phyloP scores from a whole-genome alignment of 2,113 vertebrate species.

The Phalacrocorax aristotelis region DNA sequence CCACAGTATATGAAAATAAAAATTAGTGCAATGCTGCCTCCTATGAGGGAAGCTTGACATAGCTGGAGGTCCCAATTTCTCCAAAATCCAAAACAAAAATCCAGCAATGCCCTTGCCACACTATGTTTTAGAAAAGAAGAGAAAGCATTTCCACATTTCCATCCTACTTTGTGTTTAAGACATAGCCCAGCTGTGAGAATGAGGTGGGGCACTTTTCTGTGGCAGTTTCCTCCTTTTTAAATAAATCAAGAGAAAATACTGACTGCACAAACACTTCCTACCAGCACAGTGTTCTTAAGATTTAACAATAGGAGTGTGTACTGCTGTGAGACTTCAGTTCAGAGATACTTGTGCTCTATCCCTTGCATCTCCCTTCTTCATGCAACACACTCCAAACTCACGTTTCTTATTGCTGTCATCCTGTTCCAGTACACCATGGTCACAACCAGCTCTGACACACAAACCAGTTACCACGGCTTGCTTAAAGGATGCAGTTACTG shows the following conservation, averaged over 20 bases:
- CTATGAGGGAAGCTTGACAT: neutral
- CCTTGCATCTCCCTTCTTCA: neutral
- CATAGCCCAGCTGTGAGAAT: neutral
- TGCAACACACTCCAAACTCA: neutral
- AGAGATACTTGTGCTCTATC: neutral
- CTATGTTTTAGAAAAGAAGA: neutral
- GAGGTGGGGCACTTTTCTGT: neutral
- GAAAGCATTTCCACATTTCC: neutral
- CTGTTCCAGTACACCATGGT: rapidly evolving
- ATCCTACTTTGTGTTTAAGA: neutral
- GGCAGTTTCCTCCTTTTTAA: neutral
- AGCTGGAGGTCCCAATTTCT: neutral
- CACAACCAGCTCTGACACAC: neutral
- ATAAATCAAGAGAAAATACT: neutral
- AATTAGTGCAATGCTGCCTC: neutral
- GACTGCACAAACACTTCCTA: neutral
- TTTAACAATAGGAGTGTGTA: neutral
- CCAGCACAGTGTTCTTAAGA: neutral
- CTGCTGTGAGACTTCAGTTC: neutral
- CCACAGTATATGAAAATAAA: neutral
- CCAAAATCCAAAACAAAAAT: neutral
- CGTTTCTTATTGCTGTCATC: neutral
- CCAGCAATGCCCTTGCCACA: neutral
- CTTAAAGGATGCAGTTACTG: neutral
- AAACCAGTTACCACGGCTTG: neutral